Evolutionary conservation across 2,797 vertebrate species (phyloP).

Genomic region (Epinephelus coioides): DNA sequence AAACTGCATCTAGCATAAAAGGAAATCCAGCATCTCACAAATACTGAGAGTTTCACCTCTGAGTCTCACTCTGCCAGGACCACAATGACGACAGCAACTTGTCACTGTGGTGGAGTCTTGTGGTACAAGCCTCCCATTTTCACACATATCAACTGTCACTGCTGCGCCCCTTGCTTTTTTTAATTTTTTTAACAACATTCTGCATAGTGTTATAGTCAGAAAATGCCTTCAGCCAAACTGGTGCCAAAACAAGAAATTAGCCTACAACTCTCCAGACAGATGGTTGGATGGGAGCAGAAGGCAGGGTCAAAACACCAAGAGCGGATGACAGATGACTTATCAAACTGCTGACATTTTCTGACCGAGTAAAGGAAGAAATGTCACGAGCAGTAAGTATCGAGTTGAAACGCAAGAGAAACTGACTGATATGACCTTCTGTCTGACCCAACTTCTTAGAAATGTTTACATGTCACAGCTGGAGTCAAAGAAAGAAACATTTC

Average conservation of each 20-base stretch:
- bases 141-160: slow-evolving; percentile 16
- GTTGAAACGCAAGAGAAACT: not conserved
- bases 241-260: slow-evolving; percentile 17
- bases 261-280: slow-evolving; percentile 28
- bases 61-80: slow-evolving; percentile 20
- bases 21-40: not conserved
- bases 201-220: not conserved
- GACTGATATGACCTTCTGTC: slow-evolving; percentile 17
- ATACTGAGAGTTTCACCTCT: slow-evolving; percentile 21
- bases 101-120: slow-evolving; percentile 49
- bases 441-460: slow-evolving; percentile 12
- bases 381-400: slow-evolving; percentile 3
- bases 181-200: not conserved
- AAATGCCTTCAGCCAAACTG: slow-evolving; percentile 12
- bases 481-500: not conserved
- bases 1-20: not conserved
- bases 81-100: not conserved
- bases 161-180: not conserved
- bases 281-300: slow-evolving; percentile 26
- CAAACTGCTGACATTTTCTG: slow-evolving; percentile 40
- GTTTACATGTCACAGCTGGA: slow-evolving; percentile 10
- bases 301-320: slow-evolving; percentile 39
- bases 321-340: slow-evolving; percentile 37
- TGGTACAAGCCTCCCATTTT: slow-evolving; percentile 20
- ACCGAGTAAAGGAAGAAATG: slow-evolving; percentile 10